A percentile compares a stretch with the other conserved stretches of the same genome.
Evolutionary conservation across 2,113 vertebrate species (phyloP).

Genomic region (Ictidomys tridecemlineatus): DNA sequence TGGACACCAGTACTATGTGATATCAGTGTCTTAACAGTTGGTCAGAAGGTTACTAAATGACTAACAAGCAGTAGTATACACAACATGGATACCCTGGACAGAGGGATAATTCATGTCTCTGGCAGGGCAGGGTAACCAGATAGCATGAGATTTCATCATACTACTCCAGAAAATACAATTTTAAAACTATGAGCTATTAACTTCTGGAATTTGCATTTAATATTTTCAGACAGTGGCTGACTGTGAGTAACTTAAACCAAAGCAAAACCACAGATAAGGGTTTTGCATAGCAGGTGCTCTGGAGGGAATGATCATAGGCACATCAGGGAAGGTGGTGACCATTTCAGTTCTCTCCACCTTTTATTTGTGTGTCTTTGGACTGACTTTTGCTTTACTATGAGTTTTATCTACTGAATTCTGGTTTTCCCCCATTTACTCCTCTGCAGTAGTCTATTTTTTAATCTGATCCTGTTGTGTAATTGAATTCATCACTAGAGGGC

Average conservation of each 20-base stretch:
- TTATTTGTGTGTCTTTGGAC: neutral
- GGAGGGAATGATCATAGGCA: neutral
- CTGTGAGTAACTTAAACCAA: neutral
- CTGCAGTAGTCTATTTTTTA: neutral
- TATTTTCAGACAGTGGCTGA: neutral
- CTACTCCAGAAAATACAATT: neutral
- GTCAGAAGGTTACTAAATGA: neutral
- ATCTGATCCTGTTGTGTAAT: neutral
- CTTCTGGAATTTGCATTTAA: neutral
- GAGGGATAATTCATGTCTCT: neutral
- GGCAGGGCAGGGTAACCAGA: neutral
- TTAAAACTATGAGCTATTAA: neutral
- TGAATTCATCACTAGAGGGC: conserved; percentile 74
- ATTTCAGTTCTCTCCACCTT: neutral
- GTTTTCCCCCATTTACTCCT: neutral
- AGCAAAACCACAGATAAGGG: neutral
- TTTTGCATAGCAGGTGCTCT: neutral
- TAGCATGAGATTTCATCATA: neutral
- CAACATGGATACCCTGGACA: neutral
- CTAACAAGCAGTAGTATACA: neutral
- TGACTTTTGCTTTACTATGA: neutral
- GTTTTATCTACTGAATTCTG: neutral
- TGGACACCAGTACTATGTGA: neutral
- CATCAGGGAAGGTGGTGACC: neutral
- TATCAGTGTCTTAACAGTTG: neutral